Conservation (phyloP, 1,140 invertebrate species). For the Theocolax elegans region DNA sequence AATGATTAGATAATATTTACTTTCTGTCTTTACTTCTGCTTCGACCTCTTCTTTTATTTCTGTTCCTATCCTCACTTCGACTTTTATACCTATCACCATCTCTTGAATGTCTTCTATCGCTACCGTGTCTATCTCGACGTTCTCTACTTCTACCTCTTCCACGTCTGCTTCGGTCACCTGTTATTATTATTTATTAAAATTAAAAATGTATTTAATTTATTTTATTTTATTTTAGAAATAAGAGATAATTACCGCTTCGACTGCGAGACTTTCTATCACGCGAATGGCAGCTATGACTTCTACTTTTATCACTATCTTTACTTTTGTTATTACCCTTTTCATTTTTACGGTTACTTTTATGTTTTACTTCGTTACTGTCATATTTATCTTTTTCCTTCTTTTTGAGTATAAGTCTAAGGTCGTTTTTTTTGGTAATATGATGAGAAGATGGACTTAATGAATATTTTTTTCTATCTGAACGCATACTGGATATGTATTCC, state of each 20-base stretch:
- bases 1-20: constrained; percentile 48
- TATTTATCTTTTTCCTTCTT: constrained; percentile 65
- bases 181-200: constrained; percentile 8
- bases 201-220: background rate
- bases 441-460: constrained; percentile 43
- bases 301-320: constrained; percentile 49
- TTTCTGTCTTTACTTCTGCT: constrained; percentile 63
- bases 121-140: constrained; percentile 38
- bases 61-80: constrained; percentile 56
- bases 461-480: constrained; percentile 44
- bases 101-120: constrained; percentile 39
- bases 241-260: constrained; percentile 48
- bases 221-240: background rate
- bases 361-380: constrained; percentile 55
- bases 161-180: constrained; percentile 55
- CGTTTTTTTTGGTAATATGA: constrained; percentile 58
- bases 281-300: constrained; percentile 51
- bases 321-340: constrained; percentile 54
- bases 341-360: constrained; percentile 61
- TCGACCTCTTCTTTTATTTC: constrained; percentile 54
- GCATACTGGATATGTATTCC: constrained; percentile 42
- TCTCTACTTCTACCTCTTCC: constrained; percentile 56
- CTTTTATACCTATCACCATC: constrained; percentile 55
- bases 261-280: constrained; percentile 55
- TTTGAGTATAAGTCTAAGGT: constrained; percentile 64